These are phyloP conservation scores for Calcarius lapponicus DNA, from an alignment of 2,797 vertebrate genomes.

Conservation along the genomic window DNA sequence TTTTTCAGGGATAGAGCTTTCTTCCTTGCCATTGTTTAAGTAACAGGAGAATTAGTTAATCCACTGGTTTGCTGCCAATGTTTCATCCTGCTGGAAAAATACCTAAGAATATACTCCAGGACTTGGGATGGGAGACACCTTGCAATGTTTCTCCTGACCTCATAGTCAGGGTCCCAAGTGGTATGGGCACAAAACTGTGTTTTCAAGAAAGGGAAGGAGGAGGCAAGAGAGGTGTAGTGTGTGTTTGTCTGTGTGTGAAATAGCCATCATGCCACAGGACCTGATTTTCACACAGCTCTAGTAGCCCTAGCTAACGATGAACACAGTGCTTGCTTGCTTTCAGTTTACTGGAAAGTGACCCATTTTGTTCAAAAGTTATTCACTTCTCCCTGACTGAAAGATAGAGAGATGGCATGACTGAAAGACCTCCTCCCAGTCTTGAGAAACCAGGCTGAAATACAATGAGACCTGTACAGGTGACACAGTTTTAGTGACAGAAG, in stretches of 20 bases:
- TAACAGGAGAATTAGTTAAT: not conserved
- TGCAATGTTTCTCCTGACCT: not conserved
- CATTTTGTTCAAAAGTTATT: not conserved
- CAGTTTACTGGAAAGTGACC: not conserved
- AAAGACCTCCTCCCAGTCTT: not conserved
- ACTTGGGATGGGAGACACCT: not conserved
- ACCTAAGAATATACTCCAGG: not conserved
- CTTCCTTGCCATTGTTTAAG: not conserved
- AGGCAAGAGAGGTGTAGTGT: not conserved
- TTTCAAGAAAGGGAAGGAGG: not conserved
- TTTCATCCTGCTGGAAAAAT: not conserved
- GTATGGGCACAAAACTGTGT: not conserved
- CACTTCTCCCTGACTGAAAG: not conserved
- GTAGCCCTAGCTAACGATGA: not conserved
- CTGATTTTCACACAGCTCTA: not conserved
- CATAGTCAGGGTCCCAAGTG: not conserved
- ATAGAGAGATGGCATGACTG: not conserved
- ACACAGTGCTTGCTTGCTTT: not conserved
- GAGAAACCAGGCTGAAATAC: not conserved
- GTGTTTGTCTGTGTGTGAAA: not conserved
- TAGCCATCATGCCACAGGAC: not conserved
- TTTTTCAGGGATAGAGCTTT: not conserved
- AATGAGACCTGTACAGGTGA: not conserved
- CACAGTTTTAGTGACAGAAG: not conserved
- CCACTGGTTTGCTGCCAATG: fast-evolving